phyloP scores from a whole-genome alignment of 2,113 vertebrate genomes.

The Bubo scandiacus region DNA sequence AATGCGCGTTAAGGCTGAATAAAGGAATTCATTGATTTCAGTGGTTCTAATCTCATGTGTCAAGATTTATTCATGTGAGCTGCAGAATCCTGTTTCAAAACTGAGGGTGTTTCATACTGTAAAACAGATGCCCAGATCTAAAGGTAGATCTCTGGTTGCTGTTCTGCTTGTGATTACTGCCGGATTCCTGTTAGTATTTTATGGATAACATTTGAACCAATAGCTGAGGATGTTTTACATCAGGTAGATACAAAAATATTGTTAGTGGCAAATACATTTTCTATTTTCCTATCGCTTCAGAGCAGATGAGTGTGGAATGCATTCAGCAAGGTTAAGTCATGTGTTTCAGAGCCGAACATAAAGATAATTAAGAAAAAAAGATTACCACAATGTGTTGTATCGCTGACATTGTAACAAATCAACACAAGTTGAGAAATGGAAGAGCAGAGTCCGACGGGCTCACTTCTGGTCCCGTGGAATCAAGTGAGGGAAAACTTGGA shows the following conservation, averaged over 20 bases:
- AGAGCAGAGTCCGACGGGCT: neutral
- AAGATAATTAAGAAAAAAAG: neutral
- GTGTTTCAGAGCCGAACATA: neutral
- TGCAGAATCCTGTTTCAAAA: neutral
- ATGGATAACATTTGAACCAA: neutral
- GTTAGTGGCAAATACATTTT: neutral
- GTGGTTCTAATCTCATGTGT: neutral
- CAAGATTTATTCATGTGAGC: neutral
- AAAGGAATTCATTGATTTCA: slow-evolving; percentile 21
- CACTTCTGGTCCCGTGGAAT: neutral
- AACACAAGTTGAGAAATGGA: neutral
- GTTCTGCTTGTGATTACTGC: neutral
- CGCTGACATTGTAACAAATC: neutral
- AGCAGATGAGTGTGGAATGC: neutral
- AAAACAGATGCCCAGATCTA: neutral
- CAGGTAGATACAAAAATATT: neutral
- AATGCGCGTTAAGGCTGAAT: neutral
- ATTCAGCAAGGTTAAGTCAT: neutral
- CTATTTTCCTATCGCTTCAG: neutral
- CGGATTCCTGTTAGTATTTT: neutral
- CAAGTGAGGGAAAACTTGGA: neutral
- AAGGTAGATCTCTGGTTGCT: neutral
- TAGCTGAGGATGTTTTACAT: neutral
- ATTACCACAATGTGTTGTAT: neutral
- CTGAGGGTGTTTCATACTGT: neutral